Conservation (phyloP, 2,797 vertebrate genomes). For the Enoplosus armatus region DNA sequence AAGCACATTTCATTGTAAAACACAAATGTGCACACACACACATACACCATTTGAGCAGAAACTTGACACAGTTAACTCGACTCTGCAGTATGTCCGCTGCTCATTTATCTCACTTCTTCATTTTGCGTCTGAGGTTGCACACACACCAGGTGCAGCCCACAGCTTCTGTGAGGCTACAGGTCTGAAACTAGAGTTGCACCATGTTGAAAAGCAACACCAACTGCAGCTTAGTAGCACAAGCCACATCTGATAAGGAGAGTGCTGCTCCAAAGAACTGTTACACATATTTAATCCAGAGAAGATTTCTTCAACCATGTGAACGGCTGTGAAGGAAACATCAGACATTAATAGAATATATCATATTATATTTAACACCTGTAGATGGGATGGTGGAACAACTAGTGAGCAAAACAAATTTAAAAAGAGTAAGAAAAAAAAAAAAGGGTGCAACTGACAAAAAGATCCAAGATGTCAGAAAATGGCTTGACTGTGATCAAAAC, state of each 20-base stretch:
- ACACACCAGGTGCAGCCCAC: constrained; percentile 64
- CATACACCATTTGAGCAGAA: constrained; percentile 48
- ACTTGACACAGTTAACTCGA: constrained; percentile 51
- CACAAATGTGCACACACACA: background rate
- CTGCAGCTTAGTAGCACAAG: constrained; percentile 54
- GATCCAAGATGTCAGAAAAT: background rate
- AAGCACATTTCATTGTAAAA: constrained; percentile 12
- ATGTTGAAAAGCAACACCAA: constrained; percentile 13
- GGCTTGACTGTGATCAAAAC: background rate
- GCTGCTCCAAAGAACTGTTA: background rate
- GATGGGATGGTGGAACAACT: background rate
- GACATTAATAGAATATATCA: background rate
- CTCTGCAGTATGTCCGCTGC: constrained; percentile 30
- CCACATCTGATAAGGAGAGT: constrained; percentile 61
- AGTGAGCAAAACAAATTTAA: background rate
- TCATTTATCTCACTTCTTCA: constrained; percentile 71
- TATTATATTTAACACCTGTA: background rate
- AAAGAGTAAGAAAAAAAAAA: background rate
- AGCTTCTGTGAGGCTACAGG: constrained; percentile 29
- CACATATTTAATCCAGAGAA: background rate
- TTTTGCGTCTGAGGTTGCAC: constrained; percentile 53
- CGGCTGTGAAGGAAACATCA: background rate
- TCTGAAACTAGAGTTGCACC: constrained; percentile 51
- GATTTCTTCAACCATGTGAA: background rate
- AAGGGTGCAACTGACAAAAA: background rate